phyloP scores from a whole-genome alignment of 2,113 vertebrate species.

The Ictalurus furcatus region DNA sequence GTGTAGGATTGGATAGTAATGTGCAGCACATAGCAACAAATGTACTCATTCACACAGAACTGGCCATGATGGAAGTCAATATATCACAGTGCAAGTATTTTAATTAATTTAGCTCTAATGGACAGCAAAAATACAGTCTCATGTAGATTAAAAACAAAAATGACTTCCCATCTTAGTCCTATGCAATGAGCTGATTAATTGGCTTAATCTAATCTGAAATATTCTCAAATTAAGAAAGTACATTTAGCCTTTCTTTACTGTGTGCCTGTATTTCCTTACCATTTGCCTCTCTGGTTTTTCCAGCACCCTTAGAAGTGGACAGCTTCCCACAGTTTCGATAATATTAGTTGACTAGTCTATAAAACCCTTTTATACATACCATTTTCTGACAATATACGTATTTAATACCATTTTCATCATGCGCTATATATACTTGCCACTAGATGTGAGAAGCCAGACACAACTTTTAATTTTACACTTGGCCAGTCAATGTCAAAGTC shows the following conservation, averaged over 20 bases:
- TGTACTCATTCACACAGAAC: neutral
- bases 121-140: neutral
- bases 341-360: neutral
- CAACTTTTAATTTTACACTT: conserved; percentile 10
- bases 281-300: neutral
- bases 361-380: neutral
- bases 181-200: too few species aligned
- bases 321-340: neutral
- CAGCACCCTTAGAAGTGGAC: neutral
- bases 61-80: neutral
- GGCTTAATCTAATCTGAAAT: too few species aligned
- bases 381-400: too few species aligned
- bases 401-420: neutral
- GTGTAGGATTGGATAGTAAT: too few species aligned
- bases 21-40: too few species aligned
- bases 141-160: neutral
- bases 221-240: too few species aligned
- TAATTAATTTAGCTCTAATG: neutral
- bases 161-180: neutral
- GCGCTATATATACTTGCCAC: neutral
- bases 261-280: too few species aligned
- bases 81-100: neutral
- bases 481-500: neutral
- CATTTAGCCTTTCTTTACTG: too few species aligned
- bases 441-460: neutral